A percentile compares a stretch with the other conserved stretches of the same genome.
phyloP scores from a whole-genome alignment of 2,888 invertebrate genomes.

The Erannis defoliaria region DNA sequence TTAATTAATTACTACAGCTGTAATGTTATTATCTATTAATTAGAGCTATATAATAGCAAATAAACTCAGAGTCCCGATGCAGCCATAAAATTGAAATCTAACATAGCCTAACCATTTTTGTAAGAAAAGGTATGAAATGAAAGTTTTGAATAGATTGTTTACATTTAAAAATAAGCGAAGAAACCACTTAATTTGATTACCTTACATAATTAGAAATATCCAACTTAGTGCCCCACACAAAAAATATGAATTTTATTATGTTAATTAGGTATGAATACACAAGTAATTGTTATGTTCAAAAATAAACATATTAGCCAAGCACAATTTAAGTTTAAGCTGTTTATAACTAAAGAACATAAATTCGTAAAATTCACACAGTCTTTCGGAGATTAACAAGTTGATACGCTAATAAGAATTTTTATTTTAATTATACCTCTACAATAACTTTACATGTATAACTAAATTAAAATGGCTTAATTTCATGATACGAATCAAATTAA shows the following conservation, averaged over 20 bases:
- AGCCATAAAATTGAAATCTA: too few relatives aligned
- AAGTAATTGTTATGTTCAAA: constrained; percentile 4
- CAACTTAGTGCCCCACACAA: background rate
- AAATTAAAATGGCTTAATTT: constrained; percentile 66
- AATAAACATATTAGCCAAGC: constrained; percentile 31
- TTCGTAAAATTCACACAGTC: constrained; percentile 38
- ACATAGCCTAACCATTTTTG: background rate
- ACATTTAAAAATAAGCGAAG: background rate
- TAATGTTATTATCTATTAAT: too few relatives aligned
- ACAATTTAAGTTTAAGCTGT: constrained; percentile 15
- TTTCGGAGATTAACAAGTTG: constrained; percentile 39
- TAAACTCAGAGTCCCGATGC: too few relatives aligned
- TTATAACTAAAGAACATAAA: constrained; percentile 36
- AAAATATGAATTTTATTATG: background rate
- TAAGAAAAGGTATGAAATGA: background rate
- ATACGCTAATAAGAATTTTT: constrained; percentile 43
- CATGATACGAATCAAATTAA: constrained; percentile 64
- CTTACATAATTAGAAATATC: background rate
- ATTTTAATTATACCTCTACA: constrained; percentile 34
- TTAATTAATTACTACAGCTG: too few relatives aligned
- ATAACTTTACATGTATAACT: constrained; percentile 54
- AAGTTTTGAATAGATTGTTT: too few relatives aligned
- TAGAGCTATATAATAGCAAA: too few relatives aligned
- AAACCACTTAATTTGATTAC: background rate
- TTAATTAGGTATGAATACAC: constrained; percentile 6